These are phyloP conservation scores for Ia io DNA, from an alignment of 2,113 vertebrate species.

Conservation along the genomic window DNA sequence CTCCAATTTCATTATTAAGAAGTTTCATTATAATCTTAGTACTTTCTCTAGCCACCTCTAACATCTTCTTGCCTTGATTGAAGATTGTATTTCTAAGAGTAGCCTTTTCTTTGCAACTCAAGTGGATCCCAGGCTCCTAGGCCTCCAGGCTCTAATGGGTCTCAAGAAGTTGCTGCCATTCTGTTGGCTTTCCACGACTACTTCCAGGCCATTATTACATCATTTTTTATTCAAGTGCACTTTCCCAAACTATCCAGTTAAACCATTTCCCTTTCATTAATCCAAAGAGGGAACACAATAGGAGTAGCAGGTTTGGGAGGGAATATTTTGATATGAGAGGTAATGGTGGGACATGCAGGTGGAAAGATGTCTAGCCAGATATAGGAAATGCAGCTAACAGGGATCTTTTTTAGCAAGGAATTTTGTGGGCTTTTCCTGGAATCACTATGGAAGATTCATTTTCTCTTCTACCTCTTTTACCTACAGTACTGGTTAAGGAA, in stretches of 20 bases:
- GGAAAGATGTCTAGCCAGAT: neutral
- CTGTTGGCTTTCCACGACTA: neutral
- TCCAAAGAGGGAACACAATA: neutral
- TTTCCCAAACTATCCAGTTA: neutral
- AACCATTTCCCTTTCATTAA: neutral
- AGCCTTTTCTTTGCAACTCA: neutral
- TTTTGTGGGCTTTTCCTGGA: neutral
- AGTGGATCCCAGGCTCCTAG: neutral
- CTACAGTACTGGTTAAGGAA: neutral
- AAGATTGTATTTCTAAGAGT: neutral
- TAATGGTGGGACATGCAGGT: neutral
- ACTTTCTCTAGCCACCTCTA: neutral
- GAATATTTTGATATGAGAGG: neutral
- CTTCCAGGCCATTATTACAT: neutral
- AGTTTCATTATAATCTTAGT: neutral
- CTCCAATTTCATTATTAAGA: neutral
- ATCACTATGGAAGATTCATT: neutral
- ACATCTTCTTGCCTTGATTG: neutral
- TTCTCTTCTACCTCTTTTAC: neutral
- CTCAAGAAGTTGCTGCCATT: neutral
- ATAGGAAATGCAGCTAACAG: neutral
- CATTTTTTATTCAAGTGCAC: neutral
- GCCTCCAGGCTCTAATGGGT: neutral
- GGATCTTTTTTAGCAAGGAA: neutral
- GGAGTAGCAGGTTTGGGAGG: neutral